Percentiles rank a stretch among this genome's conserved stretches.
These are phyloP conservation scores for Tribolium madens DNA, from an alignment of 1,140 invertebrate species.

Conservation along the genomic window DNA sequence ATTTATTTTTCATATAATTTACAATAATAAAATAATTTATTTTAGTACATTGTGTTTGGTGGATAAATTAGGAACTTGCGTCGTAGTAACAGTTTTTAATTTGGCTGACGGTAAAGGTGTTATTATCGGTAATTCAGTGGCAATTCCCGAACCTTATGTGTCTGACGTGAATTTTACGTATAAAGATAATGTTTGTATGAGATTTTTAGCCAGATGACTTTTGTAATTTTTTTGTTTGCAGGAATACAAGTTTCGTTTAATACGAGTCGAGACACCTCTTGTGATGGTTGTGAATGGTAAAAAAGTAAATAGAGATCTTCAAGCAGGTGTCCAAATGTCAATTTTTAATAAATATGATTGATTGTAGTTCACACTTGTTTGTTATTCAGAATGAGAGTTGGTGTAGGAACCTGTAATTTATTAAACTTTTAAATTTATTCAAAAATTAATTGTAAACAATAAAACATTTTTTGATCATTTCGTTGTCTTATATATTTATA, in stretches of 20 bases:
- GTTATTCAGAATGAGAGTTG: slow-evolving; percentile 26
- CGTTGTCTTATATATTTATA: slow-evolving; percentile 11
- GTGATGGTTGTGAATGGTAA: slow-evolving; percentile 82
- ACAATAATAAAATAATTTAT: slow-evolving; percentile 52
- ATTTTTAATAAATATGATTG: slow-evolving; percentile 63
- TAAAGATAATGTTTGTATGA: slow-evolving; percentile 69
- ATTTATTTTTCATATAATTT: slow-evolving; percentile 58
- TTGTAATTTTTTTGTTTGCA: slow-evolving; percentile 65
- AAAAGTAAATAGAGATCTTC: slow-evolving; percentile 76
- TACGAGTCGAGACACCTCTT: slow-evolving; percentile 82
- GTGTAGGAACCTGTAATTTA: background rate
- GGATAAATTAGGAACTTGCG: slow-evolving; percentile 78
- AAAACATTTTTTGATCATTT: background rate
- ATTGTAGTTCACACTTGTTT: slow-evolving; percentile 42
- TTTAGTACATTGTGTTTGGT: slow-evolving; percentile 85
- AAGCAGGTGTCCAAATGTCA: slow-evolving; percentile 70
- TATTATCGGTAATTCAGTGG: slow-evolving; percentile 86
- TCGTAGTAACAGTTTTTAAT: slow-evolving; percentile 86
- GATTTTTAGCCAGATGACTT: background rate
- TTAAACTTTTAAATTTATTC: too few relatives aligned
- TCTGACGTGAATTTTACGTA: slow-evolving; percentile 73
- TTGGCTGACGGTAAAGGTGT: slow-evolving; percentile 83
- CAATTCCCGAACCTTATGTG: slow-evolving; percentile 83
- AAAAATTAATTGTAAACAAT: background rate
- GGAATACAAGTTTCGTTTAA: slow-evolving; percentile 78